These are phyloP conservation scores for Kryptolebias ocellatus DNA, from an alignment of 2,797 vertebrate species.

Conservation along the genomic window DNA sequence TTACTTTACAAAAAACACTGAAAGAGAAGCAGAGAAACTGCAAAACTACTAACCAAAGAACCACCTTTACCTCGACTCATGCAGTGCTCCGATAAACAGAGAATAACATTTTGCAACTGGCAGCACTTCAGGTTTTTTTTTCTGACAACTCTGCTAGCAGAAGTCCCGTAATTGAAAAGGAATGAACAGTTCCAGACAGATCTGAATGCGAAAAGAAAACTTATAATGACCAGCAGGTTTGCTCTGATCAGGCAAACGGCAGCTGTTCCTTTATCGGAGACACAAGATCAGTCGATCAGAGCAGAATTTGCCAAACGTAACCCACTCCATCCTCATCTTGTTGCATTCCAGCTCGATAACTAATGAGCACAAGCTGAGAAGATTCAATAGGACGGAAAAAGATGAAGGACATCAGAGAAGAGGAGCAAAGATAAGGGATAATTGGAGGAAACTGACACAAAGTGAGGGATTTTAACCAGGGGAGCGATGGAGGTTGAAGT, in stretches of 20 bases:
- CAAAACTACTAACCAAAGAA: too few species aligned
- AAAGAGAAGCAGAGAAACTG: too few species aligned
- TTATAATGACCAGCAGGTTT: neutral
- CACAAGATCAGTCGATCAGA: conserved; percentile 15
- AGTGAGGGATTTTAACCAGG: neutral
- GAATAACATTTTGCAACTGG: too few species aligned
- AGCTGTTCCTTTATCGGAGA: neutral
- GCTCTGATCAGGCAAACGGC: neutral
- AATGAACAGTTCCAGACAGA: neutral
- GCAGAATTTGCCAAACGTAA: conserved; percentile 11
- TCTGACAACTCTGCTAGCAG: too few species aligned
- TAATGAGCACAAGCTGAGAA: conserved; percentile 13
- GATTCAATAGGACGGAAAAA: neutral
- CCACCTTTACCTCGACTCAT: too few species aligned
- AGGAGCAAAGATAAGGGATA: neutral
- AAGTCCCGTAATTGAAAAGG: neutral
- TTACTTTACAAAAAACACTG: too few species aligned
- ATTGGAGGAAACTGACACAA: neutral
- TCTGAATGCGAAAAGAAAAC: neutral
- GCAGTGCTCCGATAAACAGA: too few species aligned
- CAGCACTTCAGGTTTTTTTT: too few species aligned
- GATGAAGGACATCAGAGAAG: neutral
- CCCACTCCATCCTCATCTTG: neutral
- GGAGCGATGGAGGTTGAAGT: neutral
- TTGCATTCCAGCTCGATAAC: conserved; percentile 1